A percentile compares a stretch with the other conserved stretches of the same genome.
These are phyloP conservation scores for Etheostoma nigrum DNA, from an alignment of 2,797 vertebrate species.

Conservation along the genomic window DNA sequence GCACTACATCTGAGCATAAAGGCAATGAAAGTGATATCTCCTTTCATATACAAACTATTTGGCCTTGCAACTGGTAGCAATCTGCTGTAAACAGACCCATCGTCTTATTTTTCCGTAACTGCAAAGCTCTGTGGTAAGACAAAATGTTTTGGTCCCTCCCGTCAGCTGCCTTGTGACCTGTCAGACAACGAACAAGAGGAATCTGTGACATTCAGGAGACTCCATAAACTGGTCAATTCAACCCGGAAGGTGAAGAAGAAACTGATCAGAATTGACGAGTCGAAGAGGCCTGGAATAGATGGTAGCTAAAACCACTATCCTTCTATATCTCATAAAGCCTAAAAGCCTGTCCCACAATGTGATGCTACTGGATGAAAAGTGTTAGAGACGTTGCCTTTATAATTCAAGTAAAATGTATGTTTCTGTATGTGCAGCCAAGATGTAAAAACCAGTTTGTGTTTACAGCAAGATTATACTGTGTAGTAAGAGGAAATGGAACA, in stretches of 20 bases:
- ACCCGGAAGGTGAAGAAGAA: conserved; percentile 96
- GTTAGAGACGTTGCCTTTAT: neutral
- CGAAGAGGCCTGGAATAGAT: conserved; percentile 88
- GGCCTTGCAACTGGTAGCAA: neutral
- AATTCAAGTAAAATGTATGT: neutral
- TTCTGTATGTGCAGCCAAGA: neutral
- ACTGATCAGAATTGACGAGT: conserved; percentile 93
- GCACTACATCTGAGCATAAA: neutral
- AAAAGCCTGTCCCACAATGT: neutral
- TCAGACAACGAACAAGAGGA: conserved; percentile 95
- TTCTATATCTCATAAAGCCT: neutral
- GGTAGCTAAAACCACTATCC: conserved; percentile 79
- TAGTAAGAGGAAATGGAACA: conserved; percentile 6
- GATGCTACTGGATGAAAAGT: neutral
- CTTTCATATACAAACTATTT: neutral
- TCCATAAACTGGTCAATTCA: conserved; percentile 96
- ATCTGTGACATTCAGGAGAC: conserved; percentile 91
- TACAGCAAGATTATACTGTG: neutral
- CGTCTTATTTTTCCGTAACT: neutral
- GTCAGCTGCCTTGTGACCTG: conserved; percentile 90
- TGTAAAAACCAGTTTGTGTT: conserved; percentile 12
- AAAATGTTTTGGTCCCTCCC: neutral
- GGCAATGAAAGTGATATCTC: neutral
- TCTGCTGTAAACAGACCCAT: no score
- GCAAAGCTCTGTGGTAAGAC: neutral